These are phyloP conservation scores for Drosophila tripunctata DNA, from an alignment of 2,888 invertebrate species.

Conservation along the genomic window DNA sequence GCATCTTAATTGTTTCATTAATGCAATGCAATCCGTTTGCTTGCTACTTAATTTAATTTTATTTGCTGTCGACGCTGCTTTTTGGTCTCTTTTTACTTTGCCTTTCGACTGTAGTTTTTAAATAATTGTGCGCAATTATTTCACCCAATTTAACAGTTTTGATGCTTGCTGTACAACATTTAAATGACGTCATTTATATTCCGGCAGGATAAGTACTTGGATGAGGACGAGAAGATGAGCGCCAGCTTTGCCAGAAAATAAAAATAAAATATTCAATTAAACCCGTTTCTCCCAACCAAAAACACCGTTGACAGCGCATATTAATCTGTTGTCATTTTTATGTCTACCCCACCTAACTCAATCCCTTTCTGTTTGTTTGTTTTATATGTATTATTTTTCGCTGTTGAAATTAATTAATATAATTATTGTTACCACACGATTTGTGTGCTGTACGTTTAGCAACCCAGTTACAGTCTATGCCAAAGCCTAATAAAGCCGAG, in stretches of 20 bases:
- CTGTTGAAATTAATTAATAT: constrained; percentile 71
- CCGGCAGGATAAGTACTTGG: constrained; percentile 75
- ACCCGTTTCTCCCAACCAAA: constrained; percentile 64
- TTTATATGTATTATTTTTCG: constrained; percentile 31
- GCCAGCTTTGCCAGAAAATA: constrained; percentile 40
- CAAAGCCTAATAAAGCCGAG: constrained; percentile 50
- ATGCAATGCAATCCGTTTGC: constrained; percentile 76
- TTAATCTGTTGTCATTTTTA: constrained; percentile 68
- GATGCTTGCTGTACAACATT: constrained; percentile 57
- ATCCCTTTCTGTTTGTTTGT: neutral
- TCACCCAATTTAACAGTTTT: constrained; percentile 77
- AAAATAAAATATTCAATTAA: constrained; percentile 77
- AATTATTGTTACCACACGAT: constrained; percentile 67
- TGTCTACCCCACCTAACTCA: neutral
- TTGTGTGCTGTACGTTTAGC: constrained; percentile 13
- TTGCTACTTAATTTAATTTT: constrained; percentile 75
- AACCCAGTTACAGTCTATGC: constrained; percentile 15
- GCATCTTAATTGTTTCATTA: constrained; percentile 76
- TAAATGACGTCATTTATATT: constrained; percentile 79
- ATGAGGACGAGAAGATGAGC: constrained; percentile 33
- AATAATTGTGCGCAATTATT: constrained; percentile 77
- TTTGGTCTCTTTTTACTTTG: neutral
- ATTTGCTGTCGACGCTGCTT: constrained; percentile 58
- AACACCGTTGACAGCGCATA: constrained; percentile 71
- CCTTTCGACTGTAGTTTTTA: constrained; percentile 61